Evolutionary conservation across 1,140 invertebrate species (phyloP).

Genomic region (Ips nitidus): DNA sequence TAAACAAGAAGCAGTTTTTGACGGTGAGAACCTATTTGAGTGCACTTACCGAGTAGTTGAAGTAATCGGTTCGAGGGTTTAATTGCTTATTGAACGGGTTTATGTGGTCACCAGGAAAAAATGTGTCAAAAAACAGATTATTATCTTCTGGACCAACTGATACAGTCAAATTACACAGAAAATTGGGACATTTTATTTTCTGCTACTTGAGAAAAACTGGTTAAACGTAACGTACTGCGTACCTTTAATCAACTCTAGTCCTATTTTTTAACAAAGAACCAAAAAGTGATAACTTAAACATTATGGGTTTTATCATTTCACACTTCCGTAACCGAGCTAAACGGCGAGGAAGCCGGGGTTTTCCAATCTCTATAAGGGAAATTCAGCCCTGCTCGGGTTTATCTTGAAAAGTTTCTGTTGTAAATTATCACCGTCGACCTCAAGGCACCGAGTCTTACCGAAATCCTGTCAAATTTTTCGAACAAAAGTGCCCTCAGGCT

Average conservation of each 20-base stretch:
- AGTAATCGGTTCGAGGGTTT: slow-evolving; percentile 1
- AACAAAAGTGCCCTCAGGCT: too few species aligned
- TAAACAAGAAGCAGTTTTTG: slow-evolving; percentile 48
- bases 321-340: slow-evolving; percentile 37
- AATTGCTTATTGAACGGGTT: slow-evolving; percentile 11
- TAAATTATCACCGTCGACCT: slow-evolving; percentile 1
- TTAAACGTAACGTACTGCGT: too few species aligned
- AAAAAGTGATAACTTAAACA: neutral
- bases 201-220: too few species aligned
- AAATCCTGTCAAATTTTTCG: neutral
- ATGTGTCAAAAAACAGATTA: too few species aligned
- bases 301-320: slow-evolving; percentile 40
- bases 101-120: neutral
- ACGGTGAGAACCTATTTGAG: slow-evolving; percentile 18
- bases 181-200: too few species aligned
- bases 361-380: slow-evolving; percentile 10
- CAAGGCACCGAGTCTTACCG: neutral
- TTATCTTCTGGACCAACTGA: too few species aligned
- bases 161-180: too few species aligned
- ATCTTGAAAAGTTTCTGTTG: slow-evolving; percentile 8
- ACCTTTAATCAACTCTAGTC: too few species aligned
- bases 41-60: slow-evolving; percentile 13
- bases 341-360: neutral
- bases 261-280: too few species aligned
- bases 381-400: neutral